Evolutionary conservation across 2,113 vertebrate species (phyloP).

Genomic region (Gracilinanus agilis): DNA sequence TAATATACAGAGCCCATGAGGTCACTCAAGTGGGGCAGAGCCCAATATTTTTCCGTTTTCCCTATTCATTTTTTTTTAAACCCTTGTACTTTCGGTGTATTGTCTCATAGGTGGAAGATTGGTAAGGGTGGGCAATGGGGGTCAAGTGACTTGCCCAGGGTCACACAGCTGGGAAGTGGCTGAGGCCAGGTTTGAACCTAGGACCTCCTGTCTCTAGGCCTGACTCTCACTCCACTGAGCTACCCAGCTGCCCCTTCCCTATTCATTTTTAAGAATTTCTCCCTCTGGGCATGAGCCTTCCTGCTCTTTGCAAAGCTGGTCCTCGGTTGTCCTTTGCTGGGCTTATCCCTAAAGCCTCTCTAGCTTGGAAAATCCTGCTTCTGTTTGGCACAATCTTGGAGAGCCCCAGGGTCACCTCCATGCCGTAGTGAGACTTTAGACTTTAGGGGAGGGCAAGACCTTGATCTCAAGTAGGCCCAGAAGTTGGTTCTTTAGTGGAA

Average conservation of each 20-base stretch:
- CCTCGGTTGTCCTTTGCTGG: neutral
- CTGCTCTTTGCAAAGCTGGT: neutral
- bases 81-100: too few species aligned
- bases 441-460: neutral
- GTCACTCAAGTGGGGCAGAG: neutral
- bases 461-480: neutral
- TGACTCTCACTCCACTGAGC: too few species aligned
- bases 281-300: neutral
- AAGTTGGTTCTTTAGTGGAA: neutral
- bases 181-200: too few species aligned
- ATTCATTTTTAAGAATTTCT: constrained; percentile 35
- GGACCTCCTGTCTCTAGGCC: too few species aligned
- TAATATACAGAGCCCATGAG: neutral
- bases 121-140: too few species aligned
- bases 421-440: neutral
- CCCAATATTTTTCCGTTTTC: neutral
- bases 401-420: neutral
- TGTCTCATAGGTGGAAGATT: too few species aligned
- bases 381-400: neutral
- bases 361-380: neutral
- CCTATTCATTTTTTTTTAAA: constrained; percentile 3
- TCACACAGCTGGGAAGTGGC: too few species aligned
- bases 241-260: too few species aligned
- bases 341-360: neutral
- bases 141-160: too few species aligned